Evolutionary conservation across 2,888 invertebrate genomes (phyloP), one percentile per base, ranked within the genome.

Genomic region (Parasteatoda lunata): DNA sequence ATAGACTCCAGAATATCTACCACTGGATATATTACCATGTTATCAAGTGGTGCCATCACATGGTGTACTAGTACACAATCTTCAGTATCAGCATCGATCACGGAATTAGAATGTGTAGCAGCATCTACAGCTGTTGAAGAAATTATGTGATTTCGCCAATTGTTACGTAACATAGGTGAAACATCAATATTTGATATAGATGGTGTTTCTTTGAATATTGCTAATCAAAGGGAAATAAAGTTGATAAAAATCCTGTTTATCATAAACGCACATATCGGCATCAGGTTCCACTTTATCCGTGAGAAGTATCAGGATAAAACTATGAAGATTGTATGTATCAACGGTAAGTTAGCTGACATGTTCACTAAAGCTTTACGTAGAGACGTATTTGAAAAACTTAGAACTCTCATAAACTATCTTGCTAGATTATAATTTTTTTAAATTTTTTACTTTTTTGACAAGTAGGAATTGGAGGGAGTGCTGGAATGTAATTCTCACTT

Each of bases 151-250:
- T 49, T 84, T 11, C 5, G 71, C 4, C 69, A 73, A 73, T 51
- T 84, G 66, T 11, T 75, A 15, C 45, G 68, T 15, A 84, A 88
- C 51, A 3, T 75, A 13, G 64, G 64, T 84, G 45, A 66, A 13
- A 48, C 5, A 52, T 49, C 52, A 70, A 30, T 59, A 0, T 79
- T 6, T 15, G 48, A 6, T 8, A 30, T 1, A 30, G 30, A 30
- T 30, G 30, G 30, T 30, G 30, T 30, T 30, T 30, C 30, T 30
- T 30, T 30, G 30, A 30, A 30, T 30, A 30, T 30, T 30, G 30
- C 89, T 65, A 90, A 90, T 69, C 90, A 90, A 59, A 82, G 86
- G 8, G 78, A 89, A 7, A 86, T 89, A n/a, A 78, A 82, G 64
- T 52, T 90, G 3, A 89, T 87, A 0, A 77, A 89, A 90, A 91